Evolutionary conservation across 1,140 invertebrate species (phyloP).

Genomic region (Tetragonula clypearis): DNA sequence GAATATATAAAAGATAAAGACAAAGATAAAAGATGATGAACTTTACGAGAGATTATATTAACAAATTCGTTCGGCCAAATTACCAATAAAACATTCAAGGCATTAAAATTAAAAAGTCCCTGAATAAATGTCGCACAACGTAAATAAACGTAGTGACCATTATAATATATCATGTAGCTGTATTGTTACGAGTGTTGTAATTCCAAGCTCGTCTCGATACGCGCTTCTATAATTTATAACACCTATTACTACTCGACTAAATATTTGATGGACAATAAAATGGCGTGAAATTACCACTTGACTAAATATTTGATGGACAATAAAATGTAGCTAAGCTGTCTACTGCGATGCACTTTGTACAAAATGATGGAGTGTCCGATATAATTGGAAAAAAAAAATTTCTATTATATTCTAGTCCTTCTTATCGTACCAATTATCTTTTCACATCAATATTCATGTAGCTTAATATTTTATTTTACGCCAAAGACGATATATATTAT

Average conservation of each 20-base stretch:
- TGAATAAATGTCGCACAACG: not conserved
- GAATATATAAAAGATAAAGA: not conserved
- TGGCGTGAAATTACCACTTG: not conserved
- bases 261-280: conserved; percentile 4
- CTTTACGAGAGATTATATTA: not conserved
- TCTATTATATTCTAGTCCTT: too few relatives aligned
- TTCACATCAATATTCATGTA: not conserved
- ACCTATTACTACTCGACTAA: not conserved
- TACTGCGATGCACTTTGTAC: not conserved
- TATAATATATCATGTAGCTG: not conserved
- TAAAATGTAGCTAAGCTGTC: not conserved
- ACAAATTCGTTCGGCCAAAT: not conserved
- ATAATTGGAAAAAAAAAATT: not conserved
- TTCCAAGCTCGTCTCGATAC: not conserved
- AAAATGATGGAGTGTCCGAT: not conserved
- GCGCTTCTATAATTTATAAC: not conserved
- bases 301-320: not conserved
- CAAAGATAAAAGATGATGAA: not conserved
- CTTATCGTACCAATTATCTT: not conserved
- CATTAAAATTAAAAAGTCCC: not conserved
- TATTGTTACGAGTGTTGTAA: not conserved
- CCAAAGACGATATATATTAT: not conserved
- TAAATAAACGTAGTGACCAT: not conserved
- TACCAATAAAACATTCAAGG: not conserved
- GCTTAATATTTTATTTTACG: not conserved